Conservation (phyloP, 2,113 vertebrate genomes). For the Mixornis gularis region DNA sequence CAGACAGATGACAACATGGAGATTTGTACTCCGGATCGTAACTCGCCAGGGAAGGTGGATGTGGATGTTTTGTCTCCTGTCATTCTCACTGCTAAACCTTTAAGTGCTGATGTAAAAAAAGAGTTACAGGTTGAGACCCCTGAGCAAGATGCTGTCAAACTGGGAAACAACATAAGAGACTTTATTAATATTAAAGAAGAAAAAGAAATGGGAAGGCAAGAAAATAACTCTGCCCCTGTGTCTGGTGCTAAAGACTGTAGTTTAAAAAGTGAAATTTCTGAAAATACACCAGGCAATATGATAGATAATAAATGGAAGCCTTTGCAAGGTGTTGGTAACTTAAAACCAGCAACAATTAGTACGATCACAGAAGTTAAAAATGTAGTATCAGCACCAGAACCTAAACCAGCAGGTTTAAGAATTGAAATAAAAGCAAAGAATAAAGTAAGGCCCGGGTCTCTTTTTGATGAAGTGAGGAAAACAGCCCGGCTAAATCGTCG, state of each 20-base stretch:
- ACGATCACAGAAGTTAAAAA: slow-evolving; percentile 44
- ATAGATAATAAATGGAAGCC: slow-evolving; percentile 90
- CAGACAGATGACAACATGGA: slow-evolving; percentile 85
- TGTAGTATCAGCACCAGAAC: slow-evolving; percentile 40
- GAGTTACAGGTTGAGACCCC: background rate
- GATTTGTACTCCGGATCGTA: slow-evolving; percentile 84
- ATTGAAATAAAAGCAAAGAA: slow-evolving; percentile 96
- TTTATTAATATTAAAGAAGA: background rate
- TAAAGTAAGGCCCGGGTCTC: slow-evolving; percentile 89
- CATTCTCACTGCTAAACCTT: background rate
- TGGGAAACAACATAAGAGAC: background rate
- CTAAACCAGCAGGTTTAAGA: slow-evolving; percentile 79
- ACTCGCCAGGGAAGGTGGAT: slow-evolving; percentile 57
- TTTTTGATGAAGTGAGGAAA: slow-evolving; percentile 96
- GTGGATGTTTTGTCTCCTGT: slow-evolving; percentile 53
- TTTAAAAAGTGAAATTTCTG: slow-evolving; percentile 23
- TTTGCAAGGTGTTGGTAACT: slow-evolving; percentile 77
- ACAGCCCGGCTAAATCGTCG: slow-evolving; percentile 90
- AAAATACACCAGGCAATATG: background rate
- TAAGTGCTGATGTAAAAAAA: background rate
- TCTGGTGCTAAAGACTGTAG: slow-evolving; percentile 33
- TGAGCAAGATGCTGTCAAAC: background rate
- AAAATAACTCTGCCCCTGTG: background rate
- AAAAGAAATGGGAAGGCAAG: background rate
- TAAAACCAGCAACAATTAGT: slow-evolving; percentile 25